A percentile compares a stretch with the other conserved stretches of the same genome.
Conservation (phyloP, 2,888 invertebrate genomes). For the Keiferia lycopersicella region DNA sequence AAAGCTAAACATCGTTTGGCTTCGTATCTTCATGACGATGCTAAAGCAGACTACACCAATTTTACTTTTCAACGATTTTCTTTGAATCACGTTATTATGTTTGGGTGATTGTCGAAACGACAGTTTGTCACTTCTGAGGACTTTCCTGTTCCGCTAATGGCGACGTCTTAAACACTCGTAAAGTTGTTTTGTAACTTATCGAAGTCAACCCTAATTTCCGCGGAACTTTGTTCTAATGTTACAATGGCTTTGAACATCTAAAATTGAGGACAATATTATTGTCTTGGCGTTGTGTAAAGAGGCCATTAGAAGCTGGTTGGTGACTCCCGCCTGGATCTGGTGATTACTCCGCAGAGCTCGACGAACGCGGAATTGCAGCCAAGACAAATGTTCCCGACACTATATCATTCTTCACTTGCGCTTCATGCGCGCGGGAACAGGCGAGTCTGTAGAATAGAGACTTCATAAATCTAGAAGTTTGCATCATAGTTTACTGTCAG, state of each 20-base stretch:
- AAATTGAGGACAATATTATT: constrained; percentile 8
- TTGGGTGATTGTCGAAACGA: constrained; percentile 7
- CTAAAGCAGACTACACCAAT: background rate
- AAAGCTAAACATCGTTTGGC: background rate
- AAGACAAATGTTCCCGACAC: constrained; percentile 51
- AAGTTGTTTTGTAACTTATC: constrained; percentile 30
- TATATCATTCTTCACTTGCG: constrained; percentile 54
- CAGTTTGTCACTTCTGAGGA: constrained; percentile 30
- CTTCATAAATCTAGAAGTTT: constrained; percentile 67
- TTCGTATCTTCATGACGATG: background rate
- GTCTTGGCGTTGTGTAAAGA: constrained; percentile 1
- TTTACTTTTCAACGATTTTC: background rate
- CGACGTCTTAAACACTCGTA: constrained; percentile 29
- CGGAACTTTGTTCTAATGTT: constrained; percentile 26
- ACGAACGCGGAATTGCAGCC: constrained; percentile 38
- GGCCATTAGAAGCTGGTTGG: constrained; percentile 1
- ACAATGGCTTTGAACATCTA: constrained; percentile 24
- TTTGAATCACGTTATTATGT: constrained; percentile 4
- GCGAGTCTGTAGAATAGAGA: constrained; percentile 40
- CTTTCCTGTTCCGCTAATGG: constrained; percentile 31
- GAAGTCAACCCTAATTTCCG: constrained; percentile 34
- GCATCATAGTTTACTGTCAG: constrained; percentile 58
- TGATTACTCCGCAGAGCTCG: constrained; percentile 43
- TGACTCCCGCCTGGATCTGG: constrained; percentile 35
- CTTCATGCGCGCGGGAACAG: constrained; percentile 39